These are phyloP conservation scores for Cheilosia urbana DNA, from an alignment of 2,888 invertebrate species.

Conservation along the genomic window DNA sequence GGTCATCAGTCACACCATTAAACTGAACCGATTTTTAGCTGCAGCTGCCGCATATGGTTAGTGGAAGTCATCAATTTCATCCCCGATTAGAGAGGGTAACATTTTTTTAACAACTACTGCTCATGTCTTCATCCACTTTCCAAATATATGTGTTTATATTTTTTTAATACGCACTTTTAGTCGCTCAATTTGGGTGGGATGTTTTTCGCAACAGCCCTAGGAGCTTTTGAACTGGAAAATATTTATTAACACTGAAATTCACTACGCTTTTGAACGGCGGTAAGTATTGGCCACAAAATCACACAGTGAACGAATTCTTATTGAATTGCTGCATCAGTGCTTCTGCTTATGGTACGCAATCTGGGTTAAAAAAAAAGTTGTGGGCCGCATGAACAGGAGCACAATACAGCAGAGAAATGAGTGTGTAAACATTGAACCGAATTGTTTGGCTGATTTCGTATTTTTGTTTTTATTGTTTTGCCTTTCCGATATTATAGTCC, in stretches of 20 bases:
- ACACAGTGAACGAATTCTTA: conserved; percentile 29
- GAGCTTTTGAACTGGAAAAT: conserved; percentile 23
- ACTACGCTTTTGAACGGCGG: conserved; percentile 9
- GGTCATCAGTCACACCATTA: neutral
- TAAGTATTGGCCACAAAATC: conserved; percentile 47
- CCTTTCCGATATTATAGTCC: neutral
- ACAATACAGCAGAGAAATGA: conserved; percentile 11
- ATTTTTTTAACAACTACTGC: too few relatives aligned
- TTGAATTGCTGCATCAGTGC: conserved; percentile 19
- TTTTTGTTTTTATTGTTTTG: conserved; percentile 9
- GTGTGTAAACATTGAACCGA: conserved; percentile 22
- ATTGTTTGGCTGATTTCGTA: neutral
- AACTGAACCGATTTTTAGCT: neutral
- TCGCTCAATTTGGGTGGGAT: neutral
- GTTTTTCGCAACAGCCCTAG: conserved; percentile 6
- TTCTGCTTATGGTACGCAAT: neutral
- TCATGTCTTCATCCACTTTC: too few relatives aligned
- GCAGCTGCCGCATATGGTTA: neutral
- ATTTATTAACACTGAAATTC: conserved; percentile 34
- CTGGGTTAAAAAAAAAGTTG: neutral
- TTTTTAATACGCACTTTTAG: neutral
- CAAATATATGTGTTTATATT: too few relatives aligned
- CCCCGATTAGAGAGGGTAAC: too few relatives aligned
- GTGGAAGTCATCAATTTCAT: too few relatives aligned
- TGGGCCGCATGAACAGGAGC: neutral